These are phyloP conservation scores for Blera fallax DNA, from an alignment of 2,888 invertebrate species.

Conservation along the genomic window DNA sequence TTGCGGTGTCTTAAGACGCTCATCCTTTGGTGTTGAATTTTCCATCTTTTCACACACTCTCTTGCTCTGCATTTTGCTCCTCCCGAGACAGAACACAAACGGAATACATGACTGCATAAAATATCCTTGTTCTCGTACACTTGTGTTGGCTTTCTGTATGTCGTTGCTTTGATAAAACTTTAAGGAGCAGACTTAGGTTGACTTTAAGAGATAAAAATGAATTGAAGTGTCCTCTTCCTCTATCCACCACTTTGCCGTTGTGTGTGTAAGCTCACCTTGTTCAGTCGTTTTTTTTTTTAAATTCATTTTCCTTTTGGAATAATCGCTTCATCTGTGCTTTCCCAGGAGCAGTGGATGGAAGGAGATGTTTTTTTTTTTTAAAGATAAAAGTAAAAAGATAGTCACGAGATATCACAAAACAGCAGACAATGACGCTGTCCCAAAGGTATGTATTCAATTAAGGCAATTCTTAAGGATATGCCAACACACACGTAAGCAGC, in stretches of 20 bases:
- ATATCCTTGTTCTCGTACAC: slow-evolving; percentile 27
- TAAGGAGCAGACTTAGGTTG: slow-evolving; percentile 53
- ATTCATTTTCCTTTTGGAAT: slow-evolving; percentile 16
- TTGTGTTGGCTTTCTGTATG: slow-evolving; percentile 21
- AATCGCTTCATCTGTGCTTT: slow-evolving; percentile 52
- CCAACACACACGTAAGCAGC: slow-evolving; percentile 24
- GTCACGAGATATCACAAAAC: slow-evolving; percentile 33
- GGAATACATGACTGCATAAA: slow-evolving; percentile 68
- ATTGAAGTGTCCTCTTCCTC: slow-evolving; percentile 43
- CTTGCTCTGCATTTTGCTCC: slow-evolving; percentile 52
- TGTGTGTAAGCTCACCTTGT: slow-evolving; percentile 42
- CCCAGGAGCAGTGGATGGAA: slow-evolving; percentile 3
- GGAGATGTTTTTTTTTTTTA: slow-evolving; percentile 18
- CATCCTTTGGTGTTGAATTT: slow-evolving; percentile 16
- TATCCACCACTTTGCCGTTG: slow-evolving; percentile 14
- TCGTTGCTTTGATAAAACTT: slow-evolving; percentile 61
- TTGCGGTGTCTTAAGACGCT: slow-evolving; percentile 56
- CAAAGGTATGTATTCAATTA: slow-evolving; percentile 64
- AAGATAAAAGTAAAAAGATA: slow-evolving; percentile 51
- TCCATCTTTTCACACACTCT: slow-evolving; percentile 18
- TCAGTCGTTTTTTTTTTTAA: slow-evolving; percentile 20
- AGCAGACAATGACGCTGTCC: slow-evolving; percentile 25
- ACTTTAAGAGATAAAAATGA: slow-evolving; percentile 63
- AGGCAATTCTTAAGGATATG: slow-evolving; percentile 51
- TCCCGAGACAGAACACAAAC: slow-evolving; percentile 40